Evolutionary conservation across 1,140 invertebrate species (phyloP).

Genomic region (Euwallacea fornicatus): DNA sequence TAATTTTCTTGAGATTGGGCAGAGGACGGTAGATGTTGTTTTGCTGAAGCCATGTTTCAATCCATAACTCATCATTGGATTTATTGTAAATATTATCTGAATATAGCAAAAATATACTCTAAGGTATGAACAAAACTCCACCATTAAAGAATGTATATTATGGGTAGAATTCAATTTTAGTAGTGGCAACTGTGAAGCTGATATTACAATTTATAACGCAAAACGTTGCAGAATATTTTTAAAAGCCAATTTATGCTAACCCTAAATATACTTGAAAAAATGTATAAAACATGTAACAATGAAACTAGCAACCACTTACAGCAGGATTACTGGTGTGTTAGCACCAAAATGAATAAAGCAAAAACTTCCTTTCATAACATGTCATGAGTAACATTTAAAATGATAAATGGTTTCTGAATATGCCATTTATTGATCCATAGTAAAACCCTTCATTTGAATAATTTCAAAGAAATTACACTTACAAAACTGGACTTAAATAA

Average conservation of each 20-base stretch:
- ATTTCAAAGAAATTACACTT: background rate
- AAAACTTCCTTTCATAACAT: too few relatives aligned
- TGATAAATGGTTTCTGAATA: too few relatives aligned
- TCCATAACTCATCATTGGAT: constrained; percentile 42
- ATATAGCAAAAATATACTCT: background rate
- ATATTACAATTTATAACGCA: background rate
- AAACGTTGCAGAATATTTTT: background rate
- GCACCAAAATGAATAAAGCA: too few relatives aligned
- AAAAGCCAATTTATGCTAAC: too few relatives aligned
- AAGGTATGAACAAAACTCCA: background rate
- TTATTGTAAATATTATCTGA: constrained; percentile 37
- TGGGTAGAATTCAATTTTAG: background rate
- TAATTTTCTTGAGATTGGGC: constrained; percentile 37
- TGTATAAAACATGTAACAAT: too few relatives aligned
- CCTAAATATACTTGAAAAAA: too few relatives aligned
- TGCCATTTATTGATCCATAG: background rate
- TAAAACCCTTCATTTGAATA: background rate
- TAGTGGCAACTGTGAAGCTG: background rate
- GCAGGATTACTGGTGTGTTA: too few relatives aligned
- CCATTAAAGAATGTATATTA: background rate
- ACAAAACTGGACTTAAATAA: constrained; percentile 4
- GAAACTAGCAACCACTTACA: too few relatives aligned
- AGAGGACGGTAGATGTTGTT: constrained; percentile 40
- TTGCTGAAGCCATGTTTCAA: constrained; percentile 41
- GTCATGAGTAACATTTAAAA: too few relatives aligned